These are phyloP conservation scores for Cyclophora albipunctata DNA, from an alignment of 2,888 invertebrate species.

Conservation along the genomic window DNA sequence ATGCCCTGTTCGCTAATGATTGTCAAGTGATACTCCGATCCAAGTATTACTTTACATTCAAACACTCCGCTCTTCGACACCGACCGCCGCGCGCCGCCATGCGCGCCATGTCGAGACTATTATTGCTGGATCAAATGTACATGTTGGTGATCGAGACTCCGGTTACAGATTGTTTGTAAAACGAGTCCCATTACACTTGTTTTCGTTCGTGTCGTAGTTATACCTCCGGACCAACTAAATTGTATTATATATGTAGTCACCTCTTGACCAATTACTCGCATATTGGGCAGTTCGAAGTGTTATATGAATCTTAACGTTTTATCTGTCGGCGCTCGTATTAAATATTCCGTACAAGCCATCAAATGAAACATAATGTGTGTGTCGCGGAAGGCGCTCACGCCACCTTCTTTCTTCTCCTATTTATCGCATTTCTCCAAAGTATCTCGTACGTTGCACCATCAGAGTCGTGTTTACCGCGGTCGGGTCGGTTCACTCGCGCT, in stretches of 20 bases:
- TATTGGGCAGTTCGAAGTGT: no score
- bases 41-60: constrained; percentile 29
- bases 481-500: constrained; percentile 4
- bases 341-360: constrained; percentile 15
- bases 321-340: no score
- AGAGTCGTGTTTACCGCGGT: no score
- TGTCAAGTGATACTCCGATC: constrained; percentile 25
- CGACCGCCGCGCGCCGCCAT: no score
- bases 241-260: no score
- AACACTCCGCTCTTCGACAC: constrained; percentile 25
- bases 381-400: constrained; percentile 53
- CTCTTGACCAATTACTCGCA: no score
- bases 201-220: no score
- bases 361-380: constrained; percentile 40
- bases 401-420: constrained; percentile 14
- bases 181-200: not conserved
- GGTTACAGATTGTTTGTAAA: constrained; percentile 28
- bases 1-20: no score
- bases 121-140: constrained; percentile 34
- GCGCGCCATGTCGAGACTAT: constrained; percentile 35
- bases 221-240: no score
- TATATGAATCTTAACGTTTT: no score
- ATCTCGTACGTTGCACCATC: no score
- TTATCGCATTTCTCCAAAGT: constrained; percentile 11
- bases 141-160: constrained; percentile 37